Evolutionary conservation across 2,113 vertebrate species (phyloP).

Genomic region (Archilochus colubris): DNA sequence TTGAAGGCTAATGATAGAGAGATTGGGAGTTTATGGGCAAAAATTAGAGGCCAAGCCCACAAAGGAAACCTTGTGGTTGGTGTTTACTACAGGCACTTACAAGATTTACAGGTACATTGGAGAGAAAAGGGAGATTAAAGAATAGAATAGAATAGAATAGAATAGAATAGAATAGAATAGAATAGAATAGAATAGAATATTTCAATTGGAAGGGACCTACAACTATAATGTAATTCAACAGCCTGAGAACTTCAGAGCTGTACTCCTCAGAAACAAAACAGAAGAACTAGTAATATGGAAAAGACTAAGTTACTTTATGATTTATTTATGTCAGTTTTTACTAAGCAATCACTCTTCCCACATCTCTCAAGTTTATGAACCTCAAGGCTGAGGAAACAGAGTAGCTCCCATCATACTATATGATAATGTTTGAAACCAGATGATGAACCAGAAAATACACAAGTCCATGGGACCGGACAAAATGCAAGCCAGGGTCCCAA

Average conservation of each 20-base stretch:
- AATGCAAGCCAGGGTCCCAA: background rate
- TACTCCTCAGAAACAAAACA: background rate
- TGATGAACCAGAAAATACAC: background rate
- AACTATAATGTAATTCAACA: background rate
- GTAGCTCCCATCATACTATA: background rate
- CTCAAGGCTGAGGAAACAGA: background rate
- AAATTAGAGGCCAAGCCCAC: too few species aligned
- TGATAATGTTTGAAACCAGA: background rate
- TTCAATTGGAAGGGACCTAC: background rate
- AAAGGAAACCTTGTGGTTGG: too few species aligned
- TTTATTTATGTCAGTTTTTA: background rate
- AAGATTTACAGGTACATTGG: background rate
- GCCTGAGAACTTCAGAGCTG: background rate
- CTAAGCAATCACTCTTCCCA: background rate
- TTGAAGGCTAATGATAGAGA: background rate
- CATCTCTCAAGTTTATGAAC: background rate
- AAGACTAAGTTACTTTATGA: background rate
- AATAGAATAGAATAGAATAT: background rate
- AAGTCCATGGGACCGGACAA: background rate
- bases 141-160: too few species aligned
- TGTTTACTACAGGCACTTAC: too few species aligned
- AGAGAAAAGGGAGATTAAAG: background rate
- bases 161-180: background rate
- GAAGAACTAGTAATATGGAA: background rate
- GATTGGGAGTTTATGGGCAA: background rate